Percentiles rank a stretch among this genome's conserved stretches.
Evolutionary conservation across 2,888 invertebrate genomes (phyloP).

Genomic region (Sinodicranocentrus sp.): DNA sequence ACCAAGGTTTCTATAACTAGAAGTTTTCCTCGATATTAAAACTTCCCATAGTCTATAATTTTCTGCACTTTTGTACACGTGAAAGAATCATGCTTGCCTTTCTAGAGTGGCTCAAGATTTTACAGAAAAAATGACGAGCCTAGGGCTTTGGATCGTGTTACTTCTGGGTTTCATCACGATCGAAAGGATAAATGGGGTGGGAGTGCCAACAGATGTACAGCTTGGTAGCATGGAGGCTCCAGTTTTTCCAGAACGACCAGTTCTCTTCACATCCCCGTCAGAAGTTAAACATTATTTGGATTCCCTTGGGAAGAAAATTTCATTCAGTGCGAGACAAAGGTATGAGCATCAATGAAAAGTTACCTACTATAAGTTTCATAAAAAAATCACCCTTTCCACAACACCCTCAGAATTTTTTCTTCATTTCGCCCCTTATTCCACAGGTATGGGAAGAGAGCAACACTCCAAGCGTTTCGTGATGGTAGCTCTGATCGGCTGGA

Average conservation of each 20-base stretch:
- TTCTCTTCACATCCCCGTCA: conserved; percentile 80
- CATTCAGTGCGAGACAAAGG: conserved; percentile 46
- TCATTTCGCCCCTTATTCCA: no score
- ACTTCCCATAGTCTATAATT: no score
- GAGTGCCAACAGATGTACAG: conserved; percentile 40
- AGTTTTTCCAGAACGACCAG: conserved; percentile 77
- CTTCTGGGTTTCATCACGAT: conserved; percentile 51
- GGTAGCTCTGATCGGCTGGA: conserved; percentile 35
- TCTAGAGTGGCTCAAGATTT: no score
- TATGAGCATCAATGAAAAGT: conserved; percentile 1
- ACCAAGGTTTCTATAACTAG: no score
- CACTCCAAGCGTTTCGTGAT: conserved; percentile 37
- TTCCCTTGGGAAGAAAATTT: conserved; percentile 79
- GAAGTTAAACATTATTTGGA: conserved; percentile 80
- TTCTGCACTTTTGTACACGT: no score
- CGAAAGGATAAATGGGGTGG: conserved; percentile 50
- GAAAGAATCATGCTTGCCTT: no score
- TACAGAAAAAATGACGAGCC: conserved; percentile 52
- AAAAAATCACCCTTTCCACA: no score
- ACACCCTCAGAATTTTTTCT: no score
- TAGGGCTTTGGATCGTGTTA: conserved; percentile 50
- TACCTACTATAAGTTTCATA: no score
- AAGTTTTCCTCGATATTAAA: no score
- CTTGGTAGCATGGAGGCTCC: conserved; percentile 73
- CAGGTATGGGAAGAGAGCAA: conserved; percentile 56